Conservation (phyloP, 2,113 vertebrate genomes). For the Vulpes vulpes region DNA sequence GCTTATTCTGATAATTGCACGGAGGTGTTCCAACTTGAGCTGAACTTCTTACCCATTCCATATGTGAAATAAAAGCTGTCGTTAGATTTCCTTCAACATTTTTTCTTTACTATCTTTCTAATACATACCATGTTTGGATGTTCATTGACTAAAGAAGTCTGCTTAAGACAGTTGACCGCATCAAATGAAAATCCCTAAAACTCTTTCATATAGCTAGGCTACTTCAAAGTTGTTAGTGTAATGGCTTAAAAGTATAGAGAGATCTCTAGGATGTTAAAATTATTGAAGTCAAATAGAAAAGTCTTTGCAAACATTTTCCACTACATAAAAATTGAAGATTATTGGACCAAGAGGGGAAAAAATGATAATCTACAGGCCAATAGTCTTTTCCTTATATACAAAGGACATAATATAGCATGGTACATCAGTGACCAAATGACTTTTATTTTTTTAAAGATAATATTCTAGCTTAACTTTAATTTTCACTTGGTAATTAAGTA, state of each 20-base stretch:
- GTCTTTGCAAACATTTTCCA: background rate
- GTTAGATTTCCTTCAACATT: background rate
- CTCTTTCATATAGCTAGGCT: background rate
- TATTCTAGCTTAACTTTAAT: background rate
- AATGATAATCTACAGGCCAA: background rate
- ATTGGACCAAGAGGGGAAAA: background rate
- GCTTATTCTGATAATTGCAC: background rate
- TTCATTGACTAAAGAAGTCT: background rate
- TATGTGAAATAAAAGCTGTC: background rate
- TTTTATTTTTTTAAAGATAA: background rate
- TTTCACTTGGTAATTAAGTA: background rate
- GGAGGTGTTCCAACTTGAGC: background rate
- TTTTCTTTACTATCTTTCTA: background rate
- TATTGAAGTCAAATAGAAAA: background rate
- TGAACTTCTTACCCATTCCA: background rate
- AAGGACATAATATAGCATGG: background rate
- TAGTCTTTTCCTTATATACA: background rate
- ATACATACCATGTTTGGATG: background rate
- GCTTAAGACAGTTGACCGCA: background rate
- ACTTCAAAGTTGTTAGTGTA: background rate
- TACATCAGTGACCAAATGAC: background rate
- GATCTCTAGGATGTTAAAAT: background rate
- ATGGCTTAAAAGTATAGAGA: background rate
- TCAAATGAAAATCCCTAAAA: background rate
- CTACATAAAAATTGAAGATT: background rate